Base-by-base conservation (phyloP, 2,113 vertebrate species). In the Ceuthmochares aereus region DNA sequence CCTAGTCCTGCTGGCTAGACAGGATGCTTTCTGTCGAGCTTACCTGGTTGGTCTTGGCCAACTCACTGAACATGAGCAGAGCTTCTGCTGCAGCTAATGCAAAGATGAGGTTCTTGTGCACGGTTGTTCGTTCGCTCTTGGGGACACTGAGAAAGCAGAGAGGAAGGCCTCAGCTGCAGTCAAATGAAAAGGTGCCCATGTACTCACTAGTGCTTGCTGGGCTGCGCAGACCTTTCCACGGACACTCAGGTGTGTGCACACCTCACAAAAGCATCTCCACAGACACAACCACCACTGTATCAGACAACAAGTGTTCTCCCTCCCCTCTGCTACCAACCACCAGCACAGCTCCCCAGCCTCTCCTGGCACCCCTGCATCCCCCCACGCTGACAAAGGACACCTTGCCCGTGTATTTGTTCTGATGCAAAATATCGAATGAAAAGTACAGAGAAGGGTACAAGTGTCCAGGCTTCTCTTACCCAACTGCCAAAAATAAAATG, bases 61-160 rank as follows among this genome's bases (percentile, higher is more conserved):
- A 95, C 56, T 99, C 98, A 14, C 99, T 99, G 96, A 98, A 98
- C 98, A 99, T 98, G 69, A 99, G 90, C 94, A 99, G 96, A 73
- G 98, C 98, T 94, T 99, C 98, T 12, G 99, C 98, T 2, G 97
- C 87, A 18, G 98, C 98, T 80, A 99, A 94, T 3, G 99, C 98
- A 51, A 98, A 98, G 49, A 99, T 99, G 79, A 99, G 98, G 97
- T 99, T 99, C 97, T 99, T 99, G 96, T 99, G 99, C 88, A 99
- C 98, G 0, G 98, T 99, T 22, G 98, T 98, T 19, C 98, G 95
- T 73, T 99, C 99, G 0, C 98, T 99, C 90, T 98, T 99, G 42
- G 99, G 99, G 45, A 99, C 97, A 1, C 99, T 99, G 95, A 77
- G 56, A 34, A 73, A 36, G 60, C 18, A 83, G 18, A 88, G 26